A percentile compares a stretch with the other conserved stretches of the same genome.
Evolutionary conservation across 2,888 invertebrate genomes (phyloP).

Genomic region (Leucania comma): DNA sequence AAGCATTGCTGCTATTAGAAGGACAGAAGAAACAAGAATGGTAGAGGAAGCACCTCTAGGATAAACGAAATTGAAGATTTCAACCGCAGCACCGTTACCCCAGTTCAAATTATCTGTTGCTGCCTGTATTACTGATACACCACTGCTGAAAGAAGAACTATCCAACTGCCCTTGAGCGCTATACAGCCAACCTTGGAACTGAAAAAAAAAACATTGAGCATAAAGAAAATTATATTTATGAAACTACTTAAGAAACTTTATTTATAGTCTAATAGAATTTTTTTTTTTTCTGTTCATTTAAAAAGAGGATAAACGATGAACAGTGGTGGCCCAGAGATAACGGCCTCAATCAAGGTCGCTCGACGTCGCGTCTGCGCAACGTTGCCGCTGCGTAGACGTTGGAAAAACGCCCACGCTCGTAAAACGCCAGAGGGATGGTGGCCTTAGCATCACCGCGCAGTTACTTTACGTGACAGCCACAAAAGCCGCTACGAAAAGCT

Average conservation of each 20-base stretch:
- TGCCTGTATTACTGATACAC: constrained; percentile 69
- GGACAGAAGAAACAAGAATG: constrained; percentile 72
- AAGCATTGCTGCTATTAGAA: constrained; percentile 73
- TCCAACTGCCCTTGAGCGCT: constrained; percentile 73
- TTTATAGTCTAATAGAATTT: not conserved
- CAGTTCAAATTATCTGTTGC: constrained; percentile 79
- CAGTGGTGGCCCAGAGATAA: no score
- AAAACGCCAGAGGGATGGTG: no score
- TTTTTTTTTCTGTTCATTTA: not conserved
- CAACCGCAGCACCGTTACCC: constrained; percentile 77
- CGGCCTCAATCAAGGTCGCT: no score
- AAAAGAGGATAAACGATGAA: no score
- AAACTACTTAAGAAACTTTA: not conserved
- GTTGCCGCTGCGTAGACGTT: no score
- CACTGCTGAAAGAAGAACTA: constrained; percentile 73
- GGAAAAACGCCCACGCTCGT: no score
- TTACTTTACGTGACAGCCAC: no score
- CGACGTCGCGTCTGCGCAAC: no score
- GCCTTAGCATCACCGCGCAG: no score
- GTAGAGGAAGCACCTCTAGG: constrained; percentile 71
- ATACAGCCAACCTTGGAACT: constrained; percentile 85
- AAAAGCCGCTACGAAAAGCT: no score
- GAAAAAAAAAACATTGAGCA: constrained; percentile 38
- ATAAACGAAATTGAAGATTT: constrained; percentile 70
- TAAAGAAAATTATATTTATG: not conserved